Base-by-base conservation (phyloP, 2,113 vertebrate genomes). In the Entomyzon cyanotis region DNA sequence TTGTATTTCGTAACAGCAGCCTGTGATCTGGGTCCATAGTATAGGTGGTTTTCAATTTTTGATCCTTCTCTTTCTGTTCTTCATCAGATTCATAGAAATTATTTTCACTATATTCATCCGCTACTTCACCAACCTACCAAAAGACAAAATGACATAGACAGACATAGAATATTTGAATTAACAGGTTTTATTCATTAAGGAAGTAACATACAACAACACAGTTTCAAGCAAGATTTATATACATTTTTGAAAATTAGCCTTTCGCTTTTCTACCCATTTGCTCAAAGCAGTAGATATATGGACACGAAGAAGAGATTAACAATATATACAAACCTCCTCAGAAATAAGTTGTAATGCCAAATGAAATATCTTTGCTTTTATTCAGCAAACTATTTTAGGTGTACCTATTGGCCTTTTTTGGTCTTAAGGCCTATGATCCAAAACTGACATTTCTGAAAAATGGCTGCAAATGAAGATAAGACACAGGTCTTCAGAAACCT, bases 11-110 rank as follows among this genome's bases (percentile, higher is more conserved):
- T 73, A 99, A 98, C 65, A 99, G 97, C 53, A 99, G 98, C 17
- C 99, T 96, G 93, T 99, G 99, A 91, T 99, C 99, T 7, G 99
- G 99, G 96, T 99, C 99, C 99, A 99, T 99, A n/a, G 97, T 7
- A 70, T 99, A 99, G 0, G 96, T 64, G 50, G 91, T 98, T 56
- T 96, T 97, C 59, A 94, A 92, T 7, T 88, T 92, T 37, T 33
- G 88, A 83, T 87, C 83, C 69, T 95, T 97, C 41, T 96, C 98
- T 63, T 97, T 98, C 59, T 98, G 98, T 70, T 99, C 98, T 84
- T 99, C 98, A 15, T 99, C 99, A 4, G 99, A 99, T 52, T 98
- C 99, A 82, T 99, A 99, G 94, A 99, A 99, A 25, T 98, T 88
- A 92, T 97, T 98, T 87, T 98, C 98, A 50, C 22, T 97, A 25